phyloP scores from a whole-genome alignment of 2,888 invertebrate genomes.

The Leptopterna dolabrata region DNA sequence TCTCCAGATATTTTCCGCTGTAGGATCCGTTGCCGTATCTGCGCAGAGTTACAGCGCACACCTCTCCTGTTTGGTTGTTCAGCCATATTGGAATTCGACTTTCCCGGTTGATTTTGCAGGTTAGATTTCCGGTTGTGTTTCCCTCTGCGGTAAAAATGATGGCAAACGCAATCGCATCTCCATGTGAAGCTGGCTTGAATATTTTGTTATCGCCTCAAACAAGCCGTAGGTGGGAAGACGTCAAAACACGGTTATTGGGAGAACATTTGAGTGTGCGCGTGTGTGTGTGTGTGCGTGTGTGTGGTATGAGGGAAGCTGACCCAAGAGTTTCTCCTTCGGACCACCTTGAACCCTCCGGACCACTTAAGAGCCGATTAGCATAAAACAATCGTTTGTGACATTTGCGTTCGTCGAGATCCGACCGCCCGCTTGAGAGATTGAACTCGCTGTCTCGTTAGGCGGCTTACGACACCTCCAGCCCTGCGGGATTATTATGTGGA shows the following conservation, averaged over 20 bases:
- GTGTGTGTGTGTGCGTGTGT: neutral
- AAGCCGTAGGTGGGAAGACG: neutral
- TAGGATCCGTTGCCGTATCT: too few species aligned
- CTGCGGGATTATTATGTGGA: neutral
- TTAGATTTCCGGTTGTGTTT: too few species aligned
- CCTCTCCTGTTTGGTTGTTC: too few species aligned
- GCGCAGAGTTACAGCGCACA: too few species aligned
- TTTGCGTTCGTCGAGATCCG: neutral
- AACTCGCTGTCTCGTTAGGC: neutral
- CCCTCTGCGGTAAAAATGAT: too few species aligned
- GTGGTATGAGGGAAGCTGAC: neutral
- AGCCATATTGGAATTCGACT: too few species aligned
- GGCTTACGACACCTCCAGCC: neutral
- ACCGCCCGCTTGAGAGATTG: neutral
- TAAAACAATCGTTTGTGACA: slow-evolving; percentile 11
- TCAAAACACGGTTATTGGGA: neutral
- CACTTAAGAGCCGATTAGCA: slow-evolving; percentile 5
- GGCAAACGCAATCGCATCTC: too few species aligned
- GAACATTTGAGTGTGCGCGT: neutral
- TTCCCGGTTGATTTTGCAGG: too few species aligned
- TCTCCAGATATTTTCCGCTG: too few species aligned
- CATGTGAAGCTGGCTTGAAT: neutral
- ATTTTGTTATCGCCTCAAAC: neutral
- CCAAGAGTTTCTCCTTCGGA: slow-evolving; percentile 1
- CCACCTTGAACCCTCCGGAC: slow-evolving; percentile 6